Evolutionary conservation across 2,113 vertebrate genomes (phyloP), one percentile per base, ranked within the genome.

Genomic region (Ophthalmolycus amberensis): DNA sequence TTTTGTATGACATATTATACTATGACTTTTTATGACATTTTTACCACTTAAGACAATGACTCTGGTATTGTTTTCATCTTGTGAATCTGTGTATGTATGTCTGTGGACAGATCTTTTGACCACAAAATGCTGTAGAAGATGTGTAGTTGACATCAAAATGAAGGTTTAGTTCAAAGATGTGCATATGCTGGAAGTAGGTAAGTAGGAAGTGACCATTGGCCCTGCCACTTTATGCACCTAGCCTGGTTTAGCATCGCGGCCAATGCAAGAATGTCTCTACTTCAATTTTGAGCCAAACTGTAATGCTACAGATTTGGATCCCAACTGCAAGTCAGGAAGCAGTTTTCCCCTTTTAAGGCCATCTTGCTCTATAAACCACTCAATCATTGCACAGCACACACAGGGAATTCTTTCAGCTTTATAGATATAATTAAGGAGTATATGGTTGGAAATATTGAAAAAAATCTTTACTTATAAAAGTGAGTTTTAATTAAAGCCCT

Each of bases 401-500:
- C 79, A 79, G 62, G 77, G 76, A 81, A 80, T 76, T 89, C 80
- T 82, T 87, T 75, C 58, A 83, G 66, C 76, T 90, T 92, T 88
- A 88, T 58, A 88, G 84, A 93, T 84, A 42, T 90, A 84, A 82
- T 92, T 90, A 94, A 83, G 81, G 64, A 54, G 54, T 85, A 77
- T 80, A 89, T 81, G 75, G 89, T 88, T 84, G 85, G 88, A 92
- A 91, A 90, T 92, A 90, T 80, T 75, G 87, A 86, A 92, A 42
- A 5, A 85, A 89, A 89, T 86, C 82, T 86, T 66, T 64, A 86
- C 86, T 75, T 80, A 81, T 93, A 78, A 85, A 93, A 86, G 73
- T 7, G 75, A 58, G 72, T 85, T 87, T 89, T 88, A 94, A 93
- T 93, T 88, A 89, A 85, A 91, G 93, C 88, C 93, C 89, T 85